A percentile compares a stretch with the other conserved stretches of the same genome.
Conservation (phyloP, 2,888 invertebrate genomes). For the Polia nebulosa region DNA sequence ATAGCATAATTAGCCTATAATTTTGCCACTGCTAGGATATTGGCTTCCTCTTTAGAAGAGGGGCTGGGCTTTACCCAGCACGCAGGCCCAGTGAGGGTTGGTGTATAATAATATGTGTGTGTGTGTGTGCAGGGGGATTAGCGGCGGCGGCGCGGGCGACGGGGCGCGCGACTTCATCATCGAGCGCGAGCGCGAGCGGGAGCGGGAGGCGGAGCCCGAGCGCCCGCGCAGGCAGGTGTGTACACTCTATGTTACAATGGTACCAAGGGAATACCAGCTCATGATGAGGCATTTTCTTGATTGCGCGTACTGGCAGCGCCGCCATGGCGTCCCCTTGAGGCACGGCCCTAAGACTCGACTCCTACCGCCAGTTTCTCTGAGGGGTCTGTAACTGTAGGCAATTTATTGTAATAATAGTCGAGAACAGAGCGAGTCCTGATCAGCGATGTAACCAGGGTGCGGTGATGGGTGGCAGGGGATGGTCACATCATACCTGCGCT, state of each 20-base stretch:
- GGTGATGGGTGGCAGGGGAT: not conserved
- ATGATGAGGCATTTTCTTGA: too few species aligned
- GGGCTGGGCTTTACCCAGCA: too few species aligned
- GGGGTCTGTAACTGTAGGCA: too few species aligned
- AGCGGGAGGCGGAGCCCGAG: slow-evolving; percentile 82
- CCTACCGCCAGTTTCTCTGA: not conserved
- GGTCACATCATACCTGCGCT: not conserved
- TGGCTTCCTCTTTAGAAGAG: too few species aligned
- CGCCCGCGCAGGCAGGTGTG: slow-evolving; percentile 84
- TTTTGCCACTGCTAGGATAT: too few species aligned
- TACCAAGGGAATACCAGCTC: too few species aligned
- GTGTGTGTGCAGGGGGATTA: slow-evolving; percentile 79
- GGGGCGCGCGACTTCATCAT: slow-evolving; percentile 86
- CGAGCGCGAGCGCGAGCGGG: slow-evolving; percentile 86
- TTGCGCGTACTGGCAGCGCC: too few species aligned
- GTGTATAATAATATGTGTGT: slow-evolving; percentile 20
- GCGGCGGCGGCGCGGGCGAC: slow-evolving; percentile 78
- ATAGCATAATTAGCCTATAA: too few species aligned
- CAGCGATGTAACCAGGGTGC: not conserved
- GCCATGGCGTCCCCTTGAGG: too few species aligned
- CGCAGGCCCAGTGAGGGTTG: too few species aligned
- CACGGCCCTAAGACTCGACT: not conserved
- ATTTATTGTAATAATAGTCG: too few species aligned
- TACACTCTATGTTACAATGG: not conserved
- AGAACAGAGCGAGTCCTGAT: too few species aligned